Conservation (phyloP, 2,888 invertebrate genomes). For the Hyalella azteca region DNA sequence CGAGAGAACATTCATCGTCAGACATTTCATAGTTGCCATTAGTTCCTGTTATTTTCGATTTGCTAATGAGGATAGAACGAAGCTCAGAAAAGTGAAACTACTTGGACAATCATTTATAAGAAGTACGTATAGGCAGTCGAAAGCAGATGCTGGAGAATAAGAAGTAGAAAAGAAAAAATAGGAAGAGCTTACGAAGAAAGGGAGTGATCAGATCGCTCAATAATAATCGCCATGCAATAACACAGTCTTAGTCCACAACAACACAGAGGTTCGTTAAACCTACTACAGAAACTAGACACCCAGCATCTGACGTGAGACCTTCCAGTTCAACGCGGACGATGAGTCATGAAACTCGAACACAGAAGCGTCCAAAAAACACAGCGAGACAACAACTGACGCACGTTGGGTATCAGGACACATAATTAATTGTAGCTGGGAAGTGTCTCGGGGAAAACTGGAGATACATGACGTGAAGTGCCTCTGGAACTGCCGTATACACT, state of each 20-base stretch:
- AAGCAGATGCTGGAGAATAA: neutral
- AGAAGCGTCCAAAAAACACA: neutral
- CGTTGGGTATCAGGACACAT: neutral
- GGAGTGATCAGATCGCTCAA: constrained; percentile 31
- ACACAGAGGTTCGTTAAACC: neutral
- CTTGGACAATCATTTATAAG: too few species aligned
- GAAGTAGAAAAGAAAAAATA: neutral
- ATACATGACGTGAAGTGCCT: neutral
- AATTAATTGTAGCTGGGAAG: neutral
- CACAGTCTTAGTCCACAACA: constrained; percentile 11
- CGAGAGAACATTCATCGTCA: too few species aligned
- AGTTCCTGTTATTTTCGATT: too few species aligned
- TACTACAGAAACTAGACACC: neutral
- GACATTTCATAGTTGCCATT: too few species aligned
- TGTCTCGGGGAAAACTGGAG: neutral
- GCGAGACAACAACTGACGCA: neutral
- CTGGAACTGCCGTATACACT: neutral
- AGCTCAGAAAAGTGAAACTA: too few species aligned
- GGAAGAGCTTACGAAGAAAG: neutral
- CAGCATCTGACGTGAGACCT: neutral
- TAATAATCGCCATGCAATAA: constrained; percentile 17
- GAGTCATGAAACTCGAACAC: too few species aligned
- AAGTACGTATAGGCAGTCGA: too few species aligned
- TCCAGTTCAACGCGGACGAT: too few species aligned
- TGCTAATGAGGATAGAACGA: too few species aligned